phyloP scores from a whole-genome alignment of 2,888 invertebrate species.

The Ophioninae sp. region DNA sequence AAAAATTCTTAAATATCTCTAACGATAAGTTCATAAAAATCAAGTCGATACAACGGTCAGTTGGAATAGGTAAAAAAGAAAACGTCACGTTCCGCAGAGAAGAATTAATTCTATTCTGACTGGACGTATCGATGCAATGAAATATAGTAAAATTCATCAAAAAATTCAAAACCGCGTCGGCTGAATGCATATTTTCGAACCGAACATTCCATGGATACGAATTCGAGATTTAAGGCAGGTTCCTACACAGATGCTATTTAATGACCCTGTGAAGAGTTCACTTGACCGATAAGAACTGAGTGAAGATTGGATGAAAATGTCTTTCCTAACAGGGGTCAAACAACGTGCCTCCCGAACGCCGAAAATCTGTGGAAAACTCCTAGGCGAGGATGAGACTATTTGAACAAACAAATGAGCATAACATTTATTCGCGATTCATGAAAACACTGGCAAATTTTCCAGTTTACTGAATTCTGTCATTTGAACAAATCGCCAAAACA shows the following conservation, averaged over 20 bases:
- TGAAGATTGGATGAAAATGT: not conserved
- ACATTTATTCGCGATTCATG: not conserved
- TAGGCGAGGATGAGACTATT: not conserved
- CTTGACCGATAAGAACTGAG: not conserved
- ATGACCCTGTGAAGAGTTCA: not conserved
- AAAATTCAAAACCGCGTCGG: not conserved
- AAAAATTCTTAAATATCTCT: not conserved
- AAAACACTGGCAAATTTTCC: not conserved
- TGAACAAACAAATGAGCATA: not conserved
- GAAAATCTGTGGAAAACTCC: not conserved
- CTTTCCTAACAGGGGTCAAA: not conserved
- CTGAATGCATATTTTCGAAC: not conserved
- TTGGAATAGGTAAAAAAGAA: not conserved
- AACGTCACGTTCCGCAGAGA: not conserved
- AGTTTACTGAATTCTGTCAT: not conserved
- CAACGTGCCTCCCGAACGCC: not conserved
- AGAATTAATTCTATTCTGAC: not conserved
- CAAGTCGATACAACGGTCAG: not conserved
- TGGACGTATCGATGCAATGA: not conserved
- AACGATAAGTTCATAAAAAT: not conserved
- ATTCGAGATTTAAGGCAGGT: not conserved
- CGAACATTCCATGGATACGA: not conserved
- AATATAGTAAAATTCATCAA: constrained; percentile 3
- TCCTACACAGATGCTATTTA: not conserved
- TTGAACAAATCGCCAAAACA: not conserved